Base-by-base conservation (phyloP, 2,888 invertebrate species). In the Calameuta filiformis region DNA sequence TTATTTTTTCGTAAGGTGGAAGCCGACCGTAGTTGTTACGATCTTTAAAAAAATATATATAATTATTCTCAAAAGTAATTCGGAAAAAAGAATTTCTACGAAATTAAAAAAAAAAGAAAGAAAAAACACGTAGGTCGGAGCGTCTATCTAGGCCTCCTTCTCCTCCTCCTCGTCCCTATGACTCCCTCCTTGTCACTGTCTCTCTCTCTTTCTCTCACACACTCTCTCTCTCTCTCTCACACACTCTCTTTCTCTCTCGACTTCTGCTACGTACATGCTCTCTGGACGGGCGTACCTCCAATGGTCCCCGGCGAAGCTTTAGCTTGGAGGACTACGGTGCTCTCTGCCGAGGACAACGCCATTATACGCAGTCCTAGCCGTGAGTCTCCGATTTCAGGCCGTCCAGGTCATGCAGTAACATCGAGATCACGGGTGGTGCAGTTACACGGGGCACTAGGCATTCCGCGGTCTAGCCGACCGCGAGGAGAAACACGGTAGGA, bases 261-360 rank as follows among this genome's bases (percentile, higher is more conserved):
- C 56, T 37, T 73, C 35, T 79, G 79, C 82, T 80, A 87, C 84
- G 84, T 85, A 83, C 86, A 77, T 82, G 79, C 79, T 83, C 80
- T 80, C 77, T 80, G 79, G 75, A 75, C 75, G 75, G 83, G 83
- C 82, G 84, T 85, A 86, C 84, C 85, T 85, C 82, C 84, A 79
- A 15, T 56, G 56, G 81, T 83, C 77, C 79, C 80, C 82, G 83
- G 80, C 80, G 85, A 83, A 79, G 81, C 79, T 82, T 81, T 81
- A 79, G 77, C 82, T 76, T 56, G 56, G 56, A 78, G 79, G 81
- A 85, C 83, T 85, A 87, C 87, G 87, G 86, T 87, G 88, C 87
- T 83, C 83, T 83, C 88, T 83, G 87, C 85, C 83, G 89, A 86
- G 86, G 89, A 86, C 87, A 91, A 88, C 90, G 91, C 90, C 91